Conservation (phyloP, 2,797 vertebrate species). For the Oreortyx pictus region DNA sequence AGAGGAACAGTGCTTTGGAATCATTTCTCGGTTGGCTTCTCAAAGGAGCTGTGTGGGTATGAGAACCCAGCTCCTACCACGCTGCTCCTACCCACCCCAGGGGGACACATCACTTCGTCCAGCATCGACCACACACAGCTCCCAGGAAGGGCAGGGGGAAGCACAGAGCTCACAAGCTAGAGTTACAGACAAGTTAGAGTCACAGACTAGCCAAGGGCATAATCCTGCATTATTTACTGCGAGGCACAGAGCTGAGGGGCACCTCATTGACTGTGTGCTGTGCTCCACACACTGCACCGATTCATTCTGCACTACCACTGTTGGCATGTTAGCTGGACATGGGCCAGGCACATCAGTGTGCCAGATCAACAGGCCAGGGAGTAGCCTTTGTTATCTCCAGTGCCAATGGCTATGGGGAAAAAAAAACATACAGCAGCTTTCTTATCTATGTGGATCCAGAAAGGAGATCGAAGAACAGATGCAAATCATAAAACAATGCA, state of each 20-base stretch:
- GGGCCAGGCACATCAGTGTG: conserved; percentile 1
- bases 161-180: not conserved
- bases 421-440: not conserved
- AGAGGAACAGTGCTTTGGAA: not conserved
- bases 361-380: conserved; percentile 41
- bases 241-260: conserved; percentile 43
- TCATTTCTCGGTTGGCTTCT: not conserved
- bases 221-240: conserved; percentile 67
- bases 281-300: conserved; percentile 52
- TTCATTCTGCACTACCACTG: not conserved
- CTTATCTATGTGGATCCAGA: conserved; percentile 62
- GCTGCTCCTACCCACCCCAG: accelerated
- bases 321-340: conserved; percentile 39
- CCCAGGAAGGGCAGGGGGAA: not conserved
- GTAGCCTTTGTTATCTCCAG: conserved; percentile 45
- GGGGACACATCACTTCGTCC: not conserved
- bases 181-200: too few species aligned
- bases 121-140: not conserved
- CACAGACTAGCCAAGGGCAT: conserved; percentile 26
- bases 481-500: not conserved
- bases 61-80: not conserved
- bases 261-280: conserved; percentile 57
- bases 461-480: conserved; percentile 14
- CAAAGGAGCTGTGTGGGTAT: not conserved
- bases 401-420: not conserved